Conservation (phyloP, 2,797 vertebrate genomes). For the Natrix natrix region DNA sequence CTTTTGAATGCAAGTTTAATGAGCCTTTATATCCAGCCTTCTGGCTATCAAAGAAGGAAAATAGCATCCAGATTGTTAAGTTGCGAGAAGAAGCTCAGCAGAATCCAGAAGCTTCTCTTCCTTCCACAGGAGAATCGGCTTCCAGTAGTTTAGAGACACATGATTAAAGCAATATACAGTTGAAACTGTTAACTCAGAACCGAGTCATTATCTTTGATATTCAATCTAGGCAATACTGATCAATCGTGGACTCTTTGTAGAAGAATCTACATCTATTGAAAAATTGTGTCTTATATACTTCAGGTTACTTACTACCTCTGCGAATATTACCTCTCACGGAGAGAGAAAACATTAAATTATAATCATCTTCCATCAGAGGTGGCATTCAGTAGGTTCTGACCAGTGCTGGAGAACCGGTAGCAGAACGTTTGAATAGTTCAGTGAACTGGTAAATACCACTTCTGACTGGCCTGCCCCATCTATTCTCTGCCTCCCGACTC, state of each 20-base stretch:
- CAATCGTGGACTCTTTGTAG: too few species aligned
- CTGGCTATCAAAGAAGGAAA: conserved; percentile 86
- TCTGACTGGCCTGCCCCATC: too few species aligned
- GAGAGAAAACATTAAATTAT: background rate
- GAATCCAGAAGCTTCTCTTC: background rate
- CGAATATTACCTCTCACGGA: background rate
- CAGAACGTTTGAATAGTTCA: too few species aligned
- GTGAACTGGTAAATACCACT: too few species aligned
- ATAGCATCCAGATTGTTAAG: conserved; percentile 59
- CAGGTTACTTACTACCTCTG: background rate
- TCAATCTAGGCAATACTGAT: background rate
- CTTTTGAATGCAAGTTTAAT: conserved; percentile 73
- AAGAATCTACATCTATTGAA: background rate
- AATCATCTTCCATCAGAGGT: background rate
- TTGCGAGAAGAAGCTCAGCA: conserved; percentile 48
- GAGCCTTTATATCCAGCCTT: conserved; percentile 79
- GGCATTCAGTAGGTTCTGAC: too few species aligned
- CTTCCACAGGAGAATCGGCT: background rate
- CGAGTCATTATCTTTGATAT: background rate
- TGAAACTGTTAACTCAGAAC: background rate
- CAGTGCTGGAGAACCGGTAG: too few species aligned
- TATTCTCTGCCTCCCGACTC: too few species aligned
- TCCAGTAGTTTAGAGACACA: background rate
- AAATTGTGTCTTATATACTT: background rate
- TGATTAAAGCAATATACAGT: background rate